Evolutionary conservation across 2,888 invertebrate genomes (phyloP).

Genomic region (Agrochola litura): DNA sequence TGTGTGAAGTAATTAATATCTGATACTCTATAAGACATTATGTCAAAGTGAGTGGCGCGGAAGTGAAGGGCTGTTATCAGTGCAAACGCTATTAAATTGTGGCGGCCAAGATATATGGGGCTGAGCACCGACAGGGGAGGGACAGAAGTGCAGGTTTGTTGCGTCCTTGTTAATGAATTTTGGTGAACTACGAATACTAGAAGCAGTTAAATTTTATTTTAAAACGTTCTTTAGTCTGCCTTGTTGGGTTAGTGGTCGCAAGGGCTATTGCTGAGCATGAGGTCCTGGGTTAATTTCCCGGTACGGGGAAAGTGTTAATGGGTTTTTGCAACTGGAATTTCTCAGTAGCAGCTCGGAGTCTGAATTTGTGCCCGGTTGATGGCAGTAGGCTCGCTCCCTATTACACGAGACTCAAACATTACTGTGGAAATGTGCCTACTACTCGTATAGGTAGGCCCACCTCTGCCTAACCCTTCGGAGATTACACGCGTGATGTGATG

Average conservation of each 20-base stretch:
- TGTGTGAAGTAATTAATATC: conserved; percentile 21
- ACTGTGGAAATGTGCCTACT: too few relatives aligned
- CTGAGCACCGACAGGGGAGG: not conserved
- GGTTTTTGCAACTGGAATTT: not conserved
- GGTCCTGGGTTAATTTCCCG: not conserved
- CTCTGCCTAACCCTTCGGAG: too few relatives aligned
- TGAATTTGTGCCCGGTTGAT: too few relatives aligned
- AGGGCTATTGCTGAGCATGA: not conserved
- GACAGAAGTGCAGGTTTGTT: conserved; percentile 23
- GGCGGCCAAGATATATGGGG: conserved; percentile 42
- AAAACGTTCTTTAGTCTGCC: not conserved
- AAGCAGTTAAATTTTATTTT: not conserved
- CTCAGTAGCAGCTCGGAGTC: not conserved
- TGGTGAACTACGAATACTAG: not conserved
- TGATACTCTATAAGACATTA: conserved; percentile 19
- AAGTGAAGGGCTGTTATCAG: conserved; percentile 41
- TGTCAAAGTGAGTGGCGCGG: conserved; percentile 18
- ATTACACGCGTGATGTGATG: too few relatives aligned
- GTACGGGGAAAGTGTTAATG: not conserved
- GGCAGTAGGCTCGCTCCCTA: too few relatives aligned
- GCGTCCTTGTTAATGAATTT: not conserved
- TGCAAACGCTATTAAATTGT: conserved; percentile 51
- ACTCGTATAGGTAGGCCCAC: too few relatives aligned
- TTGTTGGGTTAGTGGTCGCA: not conserved
- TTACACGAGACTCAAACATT: too few relatives aligned